Evolutionary conservation across 2,113 vertebrate species (phyloP), one percentile per base, ranked within the genome.

Genomic region (Tragelaphus buxtoni): DNA sequence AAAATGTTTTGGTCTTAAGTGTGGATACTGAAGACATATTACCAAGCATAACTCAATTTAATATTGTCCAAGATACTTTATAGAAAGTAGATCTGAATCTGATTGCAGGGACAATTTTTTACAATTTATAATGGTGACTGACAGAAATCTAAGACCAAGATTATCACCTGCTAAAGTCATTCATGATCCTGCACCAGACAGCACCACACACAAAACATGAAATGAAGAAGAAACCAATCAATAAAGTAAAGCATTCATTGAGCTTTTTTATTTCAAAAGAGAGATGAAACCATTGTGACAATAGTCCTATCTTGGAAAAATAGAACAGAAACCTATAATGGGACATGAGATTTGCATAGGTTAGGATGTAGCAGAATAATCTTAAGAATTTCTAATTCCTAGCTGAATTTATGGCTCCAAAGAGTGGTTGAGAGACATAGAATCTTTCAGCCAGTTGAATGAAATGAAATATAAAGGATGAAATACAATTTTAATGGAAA

Each of bases 41-140:
- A 42, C 28, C 10, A 56, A 87, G 17, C 77, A 95, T 90, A 86
- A 49, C 1, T 61, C 49, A 84, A 5, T 80, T 88, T 85, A 42
- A 35, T 63, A 32, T 82, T 84, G 28, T 6, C 13, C 3, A 13
- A 87, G 11, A 2, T 28, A n/a, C 5, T 12, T 53, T 53, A 42
- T 3, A 49, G 0, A 32, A 91, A 90, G 1, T 20, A 76, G 30
- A 32, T 94, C 18, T 55, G 4, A 22, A 89, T 91, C n/a, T 76
- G 8, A 18, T 92, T 22, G 32, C 4, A 28, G 14, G 12, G 7
- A 63, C 61, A 51, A 13, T 9, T 26, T 58, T 89, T 92, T 74
- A 79, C 18, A 55, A 28, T 0, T 55, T 49, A 51, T 7, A 47
- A 51, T 61, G 35, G 0, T 35, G 77, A 93, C 2, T 51, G n/a